Evolutionary conservation across 37 sponge, comb jelly and placozoan species (phyloP).

Genomic region (Axinella damicornis): DNA sequence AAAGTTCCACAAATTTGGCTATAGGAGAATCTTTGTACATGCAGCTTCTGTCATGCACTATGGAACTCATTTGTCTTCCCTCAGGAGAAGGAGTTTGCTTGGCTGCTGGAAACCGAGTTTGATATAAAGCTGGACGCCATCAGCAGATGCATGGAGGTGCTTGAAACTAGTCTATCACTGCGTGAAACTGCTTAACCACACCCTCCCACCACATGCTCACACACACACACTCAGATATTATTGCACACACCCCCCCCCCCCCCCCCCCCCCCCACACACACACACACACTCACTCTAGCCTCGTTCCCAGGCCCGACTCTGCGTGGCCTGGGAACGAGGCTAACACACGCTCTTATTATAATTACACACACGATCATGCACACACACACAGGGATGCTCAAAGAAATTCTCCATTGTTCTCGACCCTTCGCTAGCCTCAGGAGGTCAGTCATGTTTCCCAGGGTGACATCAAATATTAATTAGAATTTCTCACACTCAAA

Average conservation of each 20-base stretch:
- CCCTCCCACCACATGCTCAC: no score
- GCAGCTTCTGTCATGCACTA: no score
- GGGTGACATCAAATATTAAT: no score
- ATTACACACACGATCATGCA: neutral
- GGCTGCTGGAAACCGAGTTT: conserved; percentile 71
- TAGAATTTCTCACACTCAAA: neutral
- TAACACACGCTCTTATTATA: neutral
- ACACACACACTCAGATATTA: no score
- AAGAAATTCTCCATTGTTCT: conserved; percentile 42
- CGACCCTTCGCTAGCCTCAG: neutral
- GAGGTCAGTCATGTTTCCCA: no score
- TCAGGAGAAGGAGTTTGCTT: conserved; percentile 67
- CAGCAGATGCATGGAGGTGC: conserved; percentile 46
- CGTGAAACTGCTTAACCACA: no score
- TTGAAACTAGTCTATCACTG: no score
- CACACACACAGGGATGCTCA: conserved; percentile 36
- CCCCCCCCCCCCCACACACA: neutral
- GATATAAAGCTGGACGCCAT: conserved; percentile 35
- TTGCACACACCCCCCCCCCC: no score
- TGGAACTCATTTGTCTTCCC: neutral
- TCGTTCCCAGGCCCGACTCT: no score
- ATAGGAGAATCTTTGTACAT: no score
- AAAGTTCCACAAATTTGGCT: no score
- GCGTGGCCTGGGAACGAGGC: no score
- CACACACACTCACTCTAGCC: neutral